Percentiles rank a stretch among this genome's conserved stretches.
Evolutionary conservation across 2,797 vertebrate genomes (phyloP).

Genomic region (Acanthurus leucopareius): DNA sequence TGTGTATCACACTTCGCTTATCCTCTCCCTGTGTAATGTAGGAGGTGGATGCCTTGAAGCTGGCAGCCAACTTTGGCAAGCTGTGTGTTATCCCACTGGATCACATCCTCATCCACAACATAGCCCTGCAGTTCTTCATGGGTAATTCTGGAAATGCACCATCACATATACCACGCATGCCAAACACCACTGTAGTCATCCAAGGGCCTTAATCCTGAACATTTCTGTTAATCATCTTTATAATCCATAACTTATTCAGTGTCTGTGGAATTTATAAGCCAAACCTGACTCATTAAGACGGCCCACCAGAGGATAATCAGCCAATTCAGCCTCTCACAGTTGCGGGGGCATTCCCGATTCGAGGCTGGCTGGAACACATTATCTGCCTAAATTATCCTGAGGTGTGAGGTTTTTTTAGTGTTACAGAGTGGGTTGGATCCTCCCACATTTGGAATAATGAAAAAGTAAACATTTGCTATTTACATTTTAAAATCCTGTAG

Average conservation of each 20-base stretch:
- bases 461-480: too few relatives aligned
- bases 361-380: too few relatives aligned
- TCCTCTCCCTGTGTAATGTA: constrained; percentile 70
- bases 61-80: constrained; percentile 97
- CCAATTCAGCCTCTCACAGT: too few relatives aligned
- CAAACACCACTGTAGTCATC: constrained; percentile 25
- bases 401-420: too few relatives aligned
- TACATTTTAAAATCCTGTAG: too few relatives aligned
- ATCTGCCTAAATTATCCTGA: too few relatives aligned
- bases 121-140: constrained; percentile 99
- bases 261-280: constrained; percentile 18
- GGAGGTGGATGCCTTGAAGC: constrained; percentile 98
- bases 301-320: too few relatives aligned
- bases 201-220: constrained; percentile 35
- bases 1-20: constrained; percentile 14
- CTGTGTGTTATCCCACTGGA: constrained; percentile 98
- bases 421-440: too few relatives aligned
- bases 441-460: too few relatives aligned
- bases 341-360: too few relatives aligned
- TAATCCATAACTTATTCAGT: constrained; percentile 39
- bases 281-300: background rate
- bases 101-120: constrained; percentile 98
- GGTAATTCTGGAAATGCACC: constrained; percentile 84
- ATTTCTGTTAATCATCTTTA: constrained; percentile 42
- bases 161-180: constrained; percentile 13